Evolutionary conservation across 2,797 vertebrate genomes (phyloP).

Genomic region (Holocentrus rufus): DNA sequence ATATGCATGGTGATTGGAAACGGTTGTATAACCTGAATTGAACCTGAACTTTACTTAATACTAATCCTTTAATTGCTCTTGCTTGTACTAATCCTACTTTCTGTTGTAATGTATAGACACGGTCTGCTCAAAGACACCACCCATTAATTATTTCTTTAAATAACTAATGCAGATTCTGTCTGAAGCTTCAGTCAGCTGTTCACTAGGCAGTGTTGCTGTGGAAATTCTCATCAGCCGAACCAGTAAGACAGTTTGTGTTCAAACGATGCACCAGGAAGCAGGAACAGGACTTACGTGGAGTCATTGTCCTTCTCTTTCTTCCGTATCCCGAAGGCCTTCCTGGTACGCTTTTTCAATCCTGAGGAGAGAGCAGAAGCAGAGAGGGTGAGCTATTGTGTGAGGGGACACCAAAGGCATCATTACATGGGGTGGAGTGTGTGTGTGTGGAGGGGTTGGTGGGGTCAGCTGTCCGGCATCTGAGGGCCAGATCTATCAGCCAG

Average conservation of each 20-base stretch:
- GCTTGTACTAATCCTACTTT: constrained; percentile 24
- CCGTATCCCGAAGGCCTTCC: constrained; percentile 99
- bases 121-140: not conserved
- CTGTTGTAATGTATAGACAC: not conserved
- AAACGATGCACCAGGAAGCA: not conserved
- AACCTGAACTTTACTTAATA: not conserved
- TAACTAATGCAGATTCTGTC: not conserved
- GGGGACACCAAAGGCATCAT: constrained; percentile 10
- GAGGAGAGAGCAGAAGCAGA: constrained; percentile 43
- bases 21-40: constrained; percentile 3
- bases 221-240: not conserved
- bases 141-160: not conserved
- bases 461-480: constrained; percentile 19
- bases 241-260: not conserved
- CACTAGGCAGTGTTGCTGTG: not conserved
- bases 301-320: constrained; percentile 99
- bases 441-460: constrained; percentile 33
- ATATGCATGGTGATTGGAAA: not conserved
- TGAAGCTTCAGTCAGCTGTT: constrained; percentile 11
- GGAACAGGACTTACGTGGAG: constrained; percentile 87
- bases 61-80: constrained; percentile 23
- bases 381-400: not conserved
- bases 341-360: constrained; percentile 99
- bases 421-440: constrained; percentile 15
- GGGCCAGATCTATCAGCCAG: constrained; percentile 28